Evolutionary conservation across 2,888 invertebrate species (phyloP).

Genomic region (Himalopsyche anomala): DNA sequence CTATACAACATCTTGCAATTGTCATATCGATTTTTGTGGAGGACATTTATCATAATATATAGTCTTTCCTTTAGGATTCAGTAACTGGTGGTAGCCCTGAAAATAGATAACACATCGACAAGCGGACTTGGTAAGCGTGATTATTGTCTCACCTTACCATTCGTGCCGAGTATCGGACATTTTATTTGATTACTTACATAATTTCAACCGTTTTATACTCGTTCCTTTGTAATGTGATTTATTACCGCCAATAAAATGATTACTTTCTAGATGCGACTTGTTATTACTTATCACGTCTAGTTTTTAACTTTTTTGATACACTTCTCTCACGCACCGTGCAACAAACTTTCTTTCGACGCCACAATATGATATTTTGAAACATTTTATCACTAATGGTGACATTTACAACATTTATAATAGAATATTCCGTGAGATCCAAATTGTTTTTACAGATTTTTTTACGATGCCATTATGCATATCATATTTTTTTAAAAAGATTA

Average conservation of each 20-base stretch:
- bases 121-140: neutral
- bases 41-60: no score
- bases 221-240: slow-evolving; percentile 14
- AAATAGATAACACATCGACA: no score
- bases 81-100: no score
- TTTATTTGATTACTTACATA: neutral
- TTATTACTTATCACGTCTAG: slow-evolving; percentile 54
- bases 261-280: slow-evolving; percentile 23
- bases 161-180: neutral
- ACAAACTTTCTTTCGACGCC: slow-evolving; percentile 27
- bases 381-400: slow-evolving; percentile 52
- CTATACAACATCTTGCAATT: no score
- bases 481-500: neutral
- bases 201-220: neutral
- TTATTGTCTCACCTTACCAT: neutral
- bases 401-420: slow-evolving; percentile 43
- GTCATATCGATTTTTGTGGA: no score
- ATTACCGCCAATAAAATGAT: slow-evolving; percentile 35
- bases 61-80: no score
- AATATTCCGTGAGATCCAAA: neutral
- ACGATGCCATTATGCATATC: neutral
- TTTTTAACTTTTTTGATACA: slow-evolving; percentile 41
- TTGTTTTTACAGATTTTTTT: slow-evolving; percentile 10
- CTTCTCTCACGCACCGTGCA: slow-evolving; percentile 52
- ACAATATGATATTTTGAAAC: slow-evolving; percentile 31